Conservation (phyloP, 2,797 vertebrate genomes). For the Enoplosus armatus region DNA sequence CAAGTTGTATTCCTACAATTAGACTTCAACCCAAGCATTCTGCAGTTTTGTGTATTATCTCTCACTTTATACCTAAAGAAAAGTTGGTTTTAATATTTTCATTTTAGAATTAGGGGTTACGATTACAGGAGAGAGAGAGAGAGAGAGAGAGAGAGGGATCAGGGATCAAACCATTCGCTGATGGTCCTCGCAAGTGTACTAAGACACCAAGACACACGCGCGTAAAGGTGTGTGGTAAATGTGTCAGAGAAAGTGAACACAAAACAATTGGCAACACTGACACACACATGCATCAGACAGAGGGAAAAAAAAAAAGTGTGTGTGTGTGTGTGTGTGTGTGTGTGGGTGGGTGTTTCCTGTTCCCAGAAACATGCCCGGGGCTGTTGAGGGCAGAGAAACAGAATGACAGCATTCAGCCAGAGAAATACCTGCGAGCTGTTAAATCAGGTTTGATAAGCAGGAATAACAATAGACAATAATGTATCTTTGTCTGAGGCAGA, state of each 20-base stretch:
- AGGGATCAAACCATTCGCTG: neutral
- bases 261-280: slow-evolving; percentile 35
- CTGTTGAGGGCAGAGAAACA: slow-evolving; percentile 69
- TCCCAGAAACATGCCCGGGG: slow-evolving; percentile 78
- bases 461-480: slow-evolving; percentile 86
- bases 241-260: slow-evolving; percentile 41
- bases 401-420: slow-evolving; percentile 77
- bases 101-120: neutral
- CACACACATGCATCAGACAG: slow-evolving; percentile 28
- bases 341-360: slow-evolving; percentile 70
- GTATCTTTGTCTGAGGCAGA: slow-evolving; percentile 80
- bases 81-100: neutral
- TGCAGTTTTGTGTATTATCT: no score
- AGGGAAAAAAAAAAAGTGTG: slow-evolving; percentile 12
- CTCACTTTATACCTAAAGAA: no score
- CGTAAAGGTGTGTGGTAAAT: slow-evolving; percentile 18
- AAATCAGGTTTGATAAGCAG: slow-evolving; percentile 85
- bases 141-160: neutral
- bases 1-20: neutral
- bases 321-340: slow-evolving; percentile 15
- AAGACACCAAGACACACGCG: neutral
- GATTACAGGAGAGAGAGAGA: neutral
- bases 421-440: slow-evolving; percentile 83
- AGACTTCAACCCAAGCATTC: neutral
- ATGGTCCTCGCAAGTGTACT: neutral